Percentiles rank a stretch among this genome's conserved stretches.
phyloP scores from a whole-genome alignment of 2,888 invertebrate genomes.

The Luperina nickerlii region DNA sequence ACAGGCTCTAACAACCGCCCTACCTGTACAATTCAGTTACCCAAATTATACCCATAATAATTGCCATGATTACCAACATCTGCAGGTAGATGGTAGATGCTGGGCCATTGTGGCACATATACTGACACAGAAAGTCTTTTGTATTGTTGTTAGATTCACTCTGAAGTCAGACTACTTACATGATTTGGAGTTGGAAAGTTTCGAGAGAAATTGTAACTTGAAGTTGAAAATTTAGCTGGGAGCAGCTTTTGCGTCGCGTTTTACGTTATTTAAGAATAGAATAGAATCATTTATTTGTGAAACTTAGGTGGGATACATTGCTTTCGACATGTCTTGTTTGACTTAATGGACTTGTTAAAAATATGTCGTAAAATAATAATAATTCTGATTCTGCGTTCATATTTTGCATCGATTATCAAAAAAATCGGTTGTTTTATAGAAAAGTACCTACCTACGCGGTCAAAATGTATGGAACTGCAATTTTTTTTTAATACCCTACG shows the following conservation, averaged over 20 bases:
- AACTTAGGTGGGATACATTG: neutral
- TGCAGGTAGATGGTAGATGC: conserved; percentile 64
- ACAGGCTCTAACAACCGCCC: conserved; percentile 70
- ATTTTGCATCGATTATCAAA: too few relatives aligned
- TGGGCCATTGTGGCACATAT: conserved; percentile 41
- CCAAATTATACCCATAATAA: conserved; percentile 85
- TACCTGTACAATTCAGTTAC: conserved; percentile 80
- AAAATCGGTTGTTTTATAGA: too few relatives aligned
- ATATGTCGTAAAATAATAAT: too few relatives aligned
- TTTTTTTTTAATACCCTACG: neutral
- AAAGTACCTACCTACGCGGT: neutral
- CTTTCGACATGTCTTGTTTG: neutral
- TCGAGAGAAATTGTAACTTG: neutral
- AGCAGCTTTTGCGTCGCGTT: neutral
- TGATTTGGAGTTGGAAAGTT: conserved; percentile 37
- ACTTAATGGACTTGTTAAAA: neutral
- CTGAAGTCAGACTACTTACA: conserved; percentile 31
- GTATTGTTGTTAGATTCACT: conserved; percentile 56
- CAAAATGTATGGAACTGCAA: neutral
- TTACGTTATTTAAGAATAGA: neutral
- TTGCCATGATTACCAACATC: conserved; percentile 83
- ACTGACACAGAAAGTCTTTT: conserved; percentile 40
- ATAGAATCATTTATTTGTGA: neutral
- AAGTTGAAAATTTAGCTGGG: neutral
- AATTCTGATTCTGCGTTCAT: too few relatives aligned